A percentile compares a stretch with the other conserved stretches of the same genome.
Evolutionary conservation across 1,140 invertebrate genomes (phyloP).

Genomic region (Hylaeus anthracinus): DNA sequence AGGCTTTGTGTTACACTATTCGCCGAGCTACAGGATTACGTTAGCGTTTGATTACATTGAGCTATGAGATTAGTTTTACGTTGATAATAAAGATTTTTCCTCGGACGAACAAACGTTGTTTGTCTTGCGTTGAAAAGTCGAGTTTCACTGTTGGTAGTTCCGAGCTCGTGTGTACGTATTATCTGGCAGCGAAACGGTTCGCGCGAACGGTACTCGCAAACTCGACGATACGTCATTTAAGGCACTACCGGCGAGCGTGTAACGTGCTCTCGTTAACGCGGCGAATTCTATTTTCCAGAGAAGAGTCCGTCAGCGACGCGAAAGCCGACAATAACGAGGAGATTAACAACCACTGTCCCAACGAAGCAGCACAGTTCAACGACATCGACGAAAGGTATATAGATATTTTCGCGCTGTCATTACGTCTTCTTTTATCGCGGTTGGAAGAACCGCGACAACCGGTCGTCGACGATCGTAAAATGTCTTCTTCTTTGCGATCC

Average conservation of each 20-base stretch:
- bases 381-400: slow-evolving; percentile 57
- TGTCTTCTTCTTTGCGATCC: background rate
- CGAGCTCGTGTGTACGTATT: slow-evolving; percentile 1
- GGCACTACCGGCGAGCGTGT: slow-evolving; percentile 32
- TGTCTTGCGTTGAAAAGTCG: background rate
- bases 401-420: background rate
- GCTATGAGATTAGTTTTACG: no score
- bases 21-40: no score
- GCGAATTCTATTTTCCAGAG: slow-evolving; percentile 63
- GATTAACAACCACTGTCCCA: slow-evolving; percentile 50
- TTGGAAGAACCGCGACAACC: background rate
- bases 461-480: background rate
- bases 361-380: slow-evolving; percentile 54
- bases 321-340: slow-evolving; percentile 65
- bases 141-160: background rate
- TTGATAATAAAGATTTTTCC: no score
- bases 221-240: slow-evolving; percentile 31
- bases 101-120: background rate
- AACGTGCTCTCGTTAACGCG: slow-evolving; percentile 60
- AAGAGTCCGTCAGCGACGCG: slow-evolving; percentile 70
- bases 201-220: slow-evolving; percentile 57
- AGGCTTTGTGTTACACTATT: no score
- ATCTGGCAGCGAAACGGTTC: slow-evolving; percentile 59
- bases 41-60: no score
- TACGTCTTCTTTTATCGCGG: background rate